A percentile compares a stretch with the other conserved stretches of the same genome.
These are phyloP conservation scores for Tenthredo livida DNA, from an alignment of 2,888 invertebrate species.

Conservation along the genomic window DNA sequence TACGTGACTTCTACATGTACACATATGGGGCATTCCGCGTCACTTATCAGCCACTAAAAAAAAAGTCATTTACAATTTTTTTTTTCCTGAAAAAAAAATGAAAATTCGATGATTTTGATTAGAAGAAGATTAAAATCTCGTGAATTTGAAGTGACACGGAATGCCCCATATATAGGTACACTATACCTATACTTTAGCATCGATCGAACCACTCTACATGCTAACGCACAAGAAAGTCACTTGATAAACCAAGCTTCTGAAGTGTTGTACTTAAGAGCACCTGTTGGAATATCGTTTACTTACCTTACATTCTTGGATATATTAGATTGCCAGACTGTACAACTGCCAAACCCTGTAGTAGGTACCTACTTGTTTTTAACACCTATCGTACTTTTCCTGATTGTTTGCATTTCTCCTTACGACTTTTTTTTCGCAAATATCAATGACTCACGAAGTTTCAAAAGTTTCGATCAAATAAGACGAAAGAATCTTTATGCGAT, in stretches of 20 bases:
- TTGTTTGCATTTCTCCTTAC: background rate
- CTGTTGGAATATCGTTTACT: constrained; percentile 30
- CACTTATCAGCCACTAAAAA: too few relatives aligned
- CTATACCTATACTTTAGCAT: background rate
- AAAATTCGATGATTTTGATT: too few relatives aligned
- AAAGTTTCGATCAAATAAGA: background rate
- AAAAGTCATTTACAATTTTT: too few relatives aligned
- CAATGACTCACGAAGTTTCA: background rate
- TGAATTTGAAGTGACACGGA: too few relatives aligned
- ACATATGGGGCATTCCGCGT: background rate
- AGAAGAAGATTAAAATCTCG: too few relatives aligned
- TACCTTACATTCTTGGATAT: background rate
- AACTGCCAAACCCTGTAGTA: background rate
- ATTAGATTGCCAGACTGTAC: background rate
- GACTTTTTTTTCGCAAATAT: background rate
- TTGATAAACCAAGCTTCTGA: constrained; percentile 1
- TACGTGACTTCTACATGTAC: background rate
- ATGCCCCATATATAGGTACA: background rate
- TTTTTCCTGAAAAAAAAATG: too few relatives aligned
- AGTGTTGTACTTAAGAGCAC: constrained; percentile 29
- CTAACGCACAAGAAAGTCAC: constrained; percentile 25
- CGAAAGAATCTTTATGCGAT: background rate
- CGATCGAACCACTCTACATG: background rate
- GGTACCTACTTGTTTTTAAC: background rate
- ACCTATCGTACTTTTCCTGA: background rate